phyloP scores from a whole-genome alignment of 2,797 vertebrate genomes.

The Poecilia wingei region DNA sequence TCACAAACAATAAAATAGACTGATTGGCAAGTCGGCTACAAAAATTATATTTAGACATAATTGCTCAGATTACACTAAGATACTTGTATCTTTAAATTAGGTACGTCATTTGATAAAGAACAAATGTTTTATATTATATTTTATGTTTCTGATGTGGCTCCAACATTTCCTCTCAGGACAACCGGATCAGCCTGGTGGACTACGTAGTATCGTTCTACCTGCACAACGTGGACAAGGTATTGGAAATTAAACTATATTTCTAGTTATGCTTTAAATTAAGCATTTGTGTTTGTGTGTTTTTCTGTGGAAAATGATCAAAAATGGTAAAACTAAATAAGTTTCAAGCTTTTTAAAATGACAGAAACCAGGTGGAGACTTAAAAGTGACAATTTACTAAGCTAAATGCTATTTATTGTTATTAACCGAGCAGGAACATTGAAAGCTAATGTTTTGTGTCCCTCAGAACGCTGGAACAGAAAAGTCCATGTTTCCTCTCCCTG shows the following conservation, averaged over 20 bases:
- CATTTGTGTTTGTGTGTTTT: background rate
- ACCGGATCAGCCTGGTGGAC: conserved; percentile 89
- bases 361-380: background rate
- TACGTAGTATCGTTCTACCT: conserved; percentile 93
- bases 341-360: background rate
- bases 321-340: background rate
- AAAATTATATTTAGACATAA: background rate
- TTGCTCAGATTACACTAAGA: background rate
- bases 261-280: background rate
- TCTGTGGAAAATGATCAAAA: background rate
- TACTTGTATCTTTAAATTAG: background rate
- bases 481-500: conserved; percentile 90
- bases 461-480: conserved; percentile 92
- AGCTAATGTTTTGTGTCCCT: background rate
- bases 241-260: background rate
- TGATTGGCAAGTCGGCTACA: background rate
- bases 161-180: conserved; percentile 83
- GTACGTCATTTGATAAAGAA: background rate
- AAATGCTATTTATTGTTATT: no score
- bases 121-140: background rate
- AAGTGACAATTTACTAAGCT: background rate
- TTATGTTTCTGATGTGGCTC: background rate
- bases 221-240: conserved; percentile 90
- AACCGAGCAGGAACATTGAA: background rate
- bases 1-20: background rate